Evolutionary conservation across 1,140 invertebrate genomes (phyloP), one percentile per base, ranked within the genome.

Genomic region (Conopomorpha cramerella): DNA sequence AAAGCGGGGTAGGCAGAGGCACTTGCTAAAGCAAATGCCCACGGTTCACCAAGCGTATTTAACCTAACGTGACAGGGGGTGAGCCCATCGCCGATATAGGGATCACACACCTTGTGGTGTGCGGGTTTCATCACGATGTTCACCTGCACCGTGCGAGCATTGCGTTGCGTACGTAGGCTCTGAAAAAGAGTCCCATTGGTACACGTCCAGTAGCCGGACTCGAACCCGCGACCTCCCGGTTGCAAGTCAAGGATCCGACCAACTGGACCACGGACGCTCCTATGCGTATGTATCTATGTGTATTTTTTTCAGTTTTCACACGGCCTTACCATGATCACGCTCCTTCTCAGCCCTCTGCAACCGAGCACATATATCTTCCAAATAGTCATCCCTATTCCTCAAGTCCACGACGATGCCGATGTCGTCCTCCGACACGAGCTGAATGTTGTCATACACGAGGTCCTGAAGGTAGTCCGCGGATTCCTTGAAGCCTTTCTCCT

Each of bases 401-500:
- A 85, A 49, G 42, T 63, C 58, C 0, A 68, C 54, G 0, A 72
- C 52, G 8, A 79, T 79, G 8, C 68, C 76, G 1, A 76, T 67
- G 1, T 78, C 80, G 19, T 77, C 70, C 35, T 67, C 47, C 2
- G 48, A 52, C 2, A 79, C 42, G 1, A 72, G 52, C 34, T 78
- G 61, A 14, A 79, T 55, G 30, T 85, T 81, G 4, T 80, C 60
- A n/a, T 78, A 62, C 15, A 84, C 64, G 1, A 85, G 47, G 36
- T 79, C 67, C 39, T 59, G 58, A 2, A 84, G 43, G 33, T 78
- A 82, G 12, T 59, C 50, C 4, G 73, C 70, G 0, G 81, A 71
- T 34, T 76, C 71, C 0, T 37, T 16, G 29, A 58, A 80, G 0
- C 73, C 77, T 2, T 66, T 41, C 53, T 84, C 82, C 31, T 60